Percentiles rank a stretch among this genome's conserved stretches.
These are phyloP conservation scores for Dipodomys spectabilis DNA, from an alignment of 2,113 vertebrate genomes.

Conservation along the genomic window DNA sequence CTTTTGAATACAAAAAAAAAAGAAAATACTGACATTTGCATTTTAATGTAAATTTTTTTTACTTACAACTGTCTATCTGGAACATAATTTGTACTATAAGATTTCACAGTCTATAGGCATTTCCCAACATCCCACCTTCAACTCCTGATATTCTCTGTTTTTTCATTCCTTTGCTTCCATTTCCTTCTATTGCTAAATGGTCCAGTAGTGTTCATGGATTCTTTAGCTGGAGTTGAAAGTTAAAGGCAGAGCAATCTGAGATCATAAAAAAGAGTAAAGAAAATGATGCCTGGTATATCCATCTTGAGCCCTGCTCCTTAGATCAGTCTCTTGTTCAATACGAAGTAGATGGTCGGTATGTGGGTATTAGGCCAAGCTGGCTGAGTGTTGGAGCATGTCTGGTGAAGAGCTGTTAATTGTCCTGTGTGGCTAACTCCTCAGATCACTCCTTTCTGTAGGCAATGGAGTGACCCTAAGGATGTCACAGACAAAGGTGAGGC, in stretches of 20 bases:
- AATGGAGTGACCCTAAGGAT: neutral
- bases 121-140: neutral
- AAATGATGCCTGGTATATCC: neutral
- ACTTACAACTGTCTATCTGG: neutral
- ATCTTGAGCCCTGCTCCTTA: no score
- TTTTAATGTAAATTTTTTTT: neutral
- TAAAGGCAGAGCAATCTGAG: neutral
- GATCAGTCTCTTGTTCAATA: neutral
- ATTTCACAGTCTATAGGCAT: neutral
- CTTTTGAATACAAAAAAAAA: neutral
- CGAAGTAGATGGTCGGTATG: accelerated
- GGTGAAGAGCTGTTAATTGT: neutral
- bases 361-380: neutral
- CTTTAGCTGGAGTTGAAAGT: neutral
- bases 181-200: neutral
- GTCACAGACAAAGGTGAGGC: neutral
- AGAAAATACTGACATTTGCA: neutral
- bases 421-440: neutral
- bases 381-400: neutral
- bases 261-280: neutral
- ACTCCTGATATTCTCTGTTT: neutral
- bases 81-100: neutral
- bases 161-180: neutral
- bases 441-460: neutral
- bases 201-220: neutral